Evolutionary conservation across 2,888 invertebrate genomes (phyloP).

Genomic region (Didymodactylos carnosus): DNA sequence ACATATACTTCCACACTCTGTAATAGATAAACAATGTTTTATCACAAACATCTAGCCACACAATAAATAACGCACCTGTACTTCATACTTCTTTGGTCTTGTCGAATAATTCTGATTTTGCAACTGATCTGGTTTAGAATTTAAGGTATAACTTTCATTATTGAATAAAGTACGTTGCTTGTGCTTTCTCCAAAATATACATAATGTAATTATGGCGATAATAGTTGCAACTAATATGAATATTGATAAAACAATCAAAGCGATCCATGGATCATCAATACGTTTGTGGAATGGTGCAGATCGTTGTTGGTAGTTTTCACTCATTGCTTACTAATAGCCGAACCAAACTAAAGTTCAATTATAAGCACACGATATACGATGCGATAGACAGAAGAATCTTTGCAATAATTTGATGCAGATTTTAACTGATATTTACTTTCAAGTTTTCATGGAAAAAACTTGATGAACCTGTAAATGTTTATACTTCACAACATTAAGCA

Average conservation of each 20-base stretch:
- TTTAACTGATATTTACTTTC: no score
- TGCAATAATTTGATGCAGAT: no score
- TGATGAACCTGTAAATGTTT: background rate
- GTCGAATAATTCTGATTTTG: background rate
- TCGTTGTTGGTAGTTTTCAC: background rate
- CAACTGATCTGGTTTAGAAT: background rate
- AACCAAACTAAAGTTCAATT: no score
- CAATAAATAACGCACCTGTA: background rate
- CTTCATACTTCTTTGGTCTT: background rate
- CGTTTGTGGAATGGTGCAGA: background rate
- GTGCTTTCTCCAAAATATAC: background rate
- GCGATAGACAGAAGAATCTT: background rate
- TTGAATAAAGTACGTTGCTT: background rate
- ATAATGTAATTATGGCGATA: background rate
- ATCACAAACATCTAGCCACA: no score
- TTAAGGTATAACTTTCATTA: background rate
- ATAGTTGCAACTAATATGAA: background rate
- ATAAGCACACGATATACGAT: no score
- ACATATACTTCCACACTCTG: background rate
- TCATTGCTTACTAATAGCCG: no score
- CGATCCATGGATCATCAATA: background rate
- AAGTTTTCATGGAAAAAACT: background rate
- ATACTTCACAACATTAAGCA: no score
- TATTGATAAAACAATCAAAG: background rate
- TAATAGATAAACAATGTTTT: background rate